Evolutionary conservation across 2,113 vertebrate species (phyloP).

Genomic region (Lagenorhynchus albirostris): DNA sequence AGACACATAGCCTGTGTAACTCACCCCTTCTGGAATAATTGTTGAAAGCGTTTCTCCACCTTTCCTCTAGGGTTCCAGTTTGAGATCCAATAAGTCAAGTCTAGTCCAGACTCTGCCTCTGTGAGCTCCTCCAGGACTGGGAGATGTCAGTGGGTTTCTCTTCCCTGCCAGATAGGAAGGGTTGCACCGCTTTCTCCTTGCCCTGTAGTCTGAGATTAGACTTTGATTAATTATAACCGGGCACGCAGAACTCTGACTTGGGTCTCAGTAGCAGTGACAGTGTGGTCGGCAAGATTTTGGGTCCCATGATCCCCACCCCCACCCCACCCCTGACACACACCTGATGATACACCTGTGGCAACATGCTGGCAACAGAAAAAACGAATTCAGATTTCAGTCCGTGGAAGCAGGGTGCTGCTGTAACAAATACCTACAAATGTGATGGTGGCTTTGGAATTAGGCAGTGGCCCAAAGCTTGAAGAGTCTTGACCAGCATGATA

Average conservation of each 20-base stretch:
- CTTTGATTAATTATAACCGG: neutral
- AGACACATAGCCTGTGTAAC: neutral
- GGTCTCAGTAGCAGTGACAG: neutral
- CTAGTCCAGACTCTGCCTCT: neutral
- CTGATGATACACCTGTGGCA: neutral
- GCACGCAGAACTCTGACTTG: neutral
- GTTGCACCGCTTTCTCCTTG: neutral
- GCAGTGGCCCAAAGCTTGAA: neutral
- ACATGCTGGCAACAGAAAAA: neutral
- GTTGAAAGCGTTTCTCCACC: neutral
- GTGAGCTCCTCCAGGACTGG: neutral
- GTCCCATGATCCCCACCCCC: no score
- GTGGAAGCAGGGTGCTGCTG: neutral
- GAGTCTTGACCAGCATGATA: neutral
- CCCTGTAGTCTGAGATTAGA: neutral
- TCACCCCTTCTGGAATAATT: neutral
- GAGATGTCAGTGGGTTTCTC: neutral
- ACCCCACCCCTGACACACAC: neutral
- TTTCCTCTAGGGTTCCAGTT: neutral
- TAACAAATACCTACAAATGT: neutral
- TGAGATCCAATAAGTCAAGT: neutral
- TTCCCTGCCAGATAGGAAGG: accelerated
- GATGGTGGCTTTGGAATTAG: neutral
- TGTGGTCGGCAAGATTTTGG: neutral
- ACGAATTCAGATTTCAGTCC: neutral